Base-by-base conservation (phyloP, 2,888 invertebrate genomes). In the Rhogogaster chlorosoma region DNA sequence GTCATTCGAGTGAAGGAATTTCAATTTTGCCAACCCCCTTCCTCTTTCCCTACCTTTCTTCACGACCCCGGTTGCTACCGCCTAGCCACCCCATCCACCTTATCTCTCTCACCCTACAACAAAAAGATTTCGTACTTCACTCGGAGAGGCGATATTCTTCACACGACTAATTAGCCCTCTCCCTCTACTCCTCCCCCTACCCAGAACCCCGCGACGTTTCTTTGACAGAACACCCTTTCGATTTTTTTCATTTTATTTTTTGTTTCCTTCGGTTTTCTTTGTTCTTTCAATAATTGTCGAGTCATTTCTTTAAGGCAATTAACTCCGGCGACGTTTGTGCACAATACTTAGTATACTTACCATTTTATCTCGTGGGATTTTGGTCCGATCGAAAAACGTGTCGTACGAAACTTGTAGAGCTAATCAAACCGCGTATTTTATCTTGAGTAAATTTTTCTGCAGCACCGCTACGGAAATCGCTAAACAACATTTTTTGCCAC, bases 1-100 rank as follows among this genome's bases (percentile, higher is more conserved):
- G 92, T 90, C 91, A 91, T 91, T 92, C 92, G 91, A 92, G 92
- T 92, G 91, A 89, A 91, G 92, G 92, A 92, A 92, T 93, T 93
- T 93, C 93, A 93, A 93, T 93, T 93, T 93, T 92, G 92, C 90
- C 91, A 90, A 89, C 85, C 87, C 84, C 84, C 85, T 26, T 61
- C 78, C 71, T 49, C 78, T 45, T 45, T 45, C 29, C 75, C 75
- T 84, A 83, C 53, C 82, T 82, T 80, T 32, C 75, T 80, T 32
- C 80, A 61, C 78, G 75, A 84, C 84, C 84, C 85, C 67, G n/a
- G n/a, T 84, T 70, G 84, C 80, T 84, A 80, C 53, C 84, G 83
- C 80, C 86, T 77, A 49, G 84, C 82, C 49, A 45, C 80, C 84
- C 82, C 85, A 45, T 77, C 77, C 85, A 45, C 84, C 29, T 73